phyloP scores from a whole-genome alignment of 2,888 invertebrate species.

The Ophion obscuratus region DNA sequence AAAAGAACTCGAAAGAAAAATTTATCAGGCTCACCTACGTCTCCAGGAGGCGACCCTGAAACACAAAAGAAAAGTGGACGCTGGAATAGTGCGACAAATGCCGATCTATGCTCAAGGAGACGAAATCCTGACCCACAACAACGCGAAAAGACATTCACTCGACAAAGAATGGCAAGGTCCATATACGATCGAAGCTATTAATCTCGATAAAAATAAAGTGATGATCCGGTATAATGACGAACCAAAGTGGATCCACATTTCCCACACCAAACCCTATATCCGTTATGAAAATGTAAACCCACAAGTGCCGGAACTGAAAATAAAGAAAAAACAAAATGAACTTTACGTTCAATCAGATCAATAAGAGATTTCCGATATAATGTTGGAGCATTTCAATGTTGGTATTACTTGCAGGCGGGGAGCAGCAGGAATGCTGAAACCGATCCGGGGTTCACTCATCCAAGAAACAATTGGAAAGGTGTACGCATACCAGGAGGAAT shows the following conservation, averaged over 20 bases:
- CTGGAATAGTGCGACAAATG: conserved; percentile 22
- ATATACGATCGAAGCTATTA: conserved; percentile 30
- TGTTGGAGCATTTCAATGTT: background rate
- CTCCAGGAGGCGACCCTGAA: conserved; percentile 34
- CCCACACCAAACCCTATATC: too few relatives aligned
- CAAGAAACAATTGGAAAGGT: conserved; percentile 27
- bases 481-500: conserved; percentile 36
- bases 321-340: background rate
- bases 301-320: background rate
- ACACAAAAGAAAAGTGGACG: conserved; percentile 37
- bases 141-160: conserved; percentile 27
- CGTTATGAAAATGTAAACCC: too few relatives aligned
- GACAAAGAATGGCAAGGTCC: conserved; percentile 34
- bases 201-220: background rate
- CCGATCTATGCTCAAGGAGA: conserved; percentile 27
- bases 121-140: conserved; percentile 21
- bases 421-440: conserved; percentile 15
- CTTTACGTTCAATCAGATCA: conserved; percentile 9
- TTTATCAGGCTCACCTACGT: conserved; percentile 31
- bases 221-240: too few relatives aligned
- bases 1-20: conserved; percentile 21
- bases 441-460: conserved; percentile 21
- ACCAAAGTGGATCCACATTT: too few relatives aligned
- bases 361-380: background rate
- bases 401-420: conserved; percentile 18